Percentiles rank a stretch among this genome's conserved stretches.
Conservation (phyloP, 2,113 vertebrate genomes). For the Myiopsitta monachus region DNA sequence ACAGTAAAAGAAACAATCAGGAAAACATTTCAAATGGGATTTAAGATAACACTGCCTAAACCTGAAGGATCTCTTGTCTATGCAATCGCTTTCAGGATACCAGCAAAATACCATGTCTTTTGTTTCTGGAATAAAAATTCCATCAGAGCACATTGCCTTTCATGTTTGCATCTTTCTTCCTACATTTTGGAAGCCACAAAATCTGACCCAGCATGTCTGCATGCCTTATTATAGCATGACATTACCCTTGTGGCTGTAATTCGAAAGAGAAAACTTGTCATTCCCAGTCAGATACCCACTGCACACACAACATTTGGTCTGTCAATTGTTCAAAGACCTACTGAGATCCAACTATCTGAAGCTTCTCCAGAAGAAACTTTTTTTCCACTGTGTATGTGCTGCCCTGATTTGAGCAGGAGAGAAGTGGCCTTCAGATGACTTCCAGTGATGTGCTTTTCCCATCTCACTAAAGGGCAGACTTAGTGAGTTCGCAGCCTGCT, state of each 20-base stretch:
- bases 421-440: not conserved
- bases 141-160: not conserved
- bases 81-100: not conserved
- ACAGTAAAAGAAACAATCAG: conserved; percentile 65
- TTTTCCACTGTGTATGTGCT: not conserved
- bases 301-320: not conserved
- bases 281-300: conserved; percentile 8
- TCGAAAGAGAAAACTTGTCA: conserved; percentile 25
- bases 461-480: not conserved
- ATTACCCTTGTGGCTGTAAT: conserved; percentile 24
- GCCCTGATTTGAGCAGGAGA: not conserved
- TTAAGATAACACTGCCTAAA: conserved; percentile 49
- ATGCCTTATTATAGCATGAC: conserved; percentile 21
- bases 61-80: not conserved
- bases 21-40: conserved; percentile 59
- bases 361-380: not conserved
- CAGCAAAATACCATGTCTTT: not conserved
- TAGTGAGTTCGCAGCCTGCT: not conserved
- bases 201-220: conserved; percentile 9
- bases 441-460: not conserved
- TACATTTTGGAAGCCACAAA: not conserved
- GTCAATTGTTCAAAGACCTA: not conserved
- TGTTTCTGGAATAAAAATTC: conserved; percentile 5
- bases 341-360: not conserved
- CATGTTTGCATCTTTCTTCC: not conserved